A percentile compares a stretch with the other conserved stretches of the same genome.
Evolutionary conservation across 2,113 vertebrate genomes (phyloP).

Genomic region (Nibea coibor): DNA sequence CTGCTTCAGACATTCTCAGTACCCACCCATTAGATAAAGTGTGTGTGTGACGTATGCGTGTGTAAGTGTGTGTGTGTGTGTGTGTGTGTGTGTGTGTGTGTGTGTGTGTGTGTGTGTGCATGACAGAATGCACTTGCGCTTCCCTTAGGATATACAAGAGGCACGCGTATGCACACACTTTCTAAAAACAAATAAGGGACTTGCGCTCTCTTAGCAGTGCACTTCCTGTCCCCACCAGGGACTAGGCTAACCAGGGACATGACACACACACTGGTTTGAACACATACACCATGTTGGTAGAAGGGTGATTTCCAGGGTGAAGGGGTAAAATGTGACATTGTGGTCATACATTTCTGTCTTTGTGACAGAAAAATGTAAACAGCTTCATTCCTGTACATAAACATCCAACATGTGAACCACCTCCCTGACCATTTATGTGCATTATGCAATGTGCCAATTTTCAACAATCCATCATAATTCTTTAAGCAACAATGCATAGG

Average conservation of each 20-base stretch:
- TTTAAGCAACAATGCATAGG: neutral
- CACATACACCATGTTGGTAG: neutral
- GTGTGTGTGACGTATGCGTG: constrained; percentile 26
- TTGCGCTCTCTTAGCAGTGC: constrained; percentile 19
- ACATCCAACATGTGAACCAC: constrained; percentile 35
- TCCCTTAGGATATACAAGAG: constrained; percentile 60
- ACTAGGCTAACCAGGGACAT: neutral
- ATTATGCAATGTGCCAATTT: neutral
- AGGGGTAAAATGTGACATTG: neutral
- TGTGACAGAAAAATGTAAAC: constrained; percentile 28
- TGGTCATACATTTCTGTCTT: neutral
- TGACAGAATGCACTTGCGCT: constrained; percentile 34
- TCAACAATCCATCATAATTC: constrained; percentile 10
- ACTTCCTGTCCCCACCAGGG: constrained; percentile 42
- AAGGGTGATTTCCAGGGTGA: neutral
- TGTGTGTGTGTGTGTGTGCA: constrained; percentile 16
- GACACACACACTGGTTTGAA: neutral
- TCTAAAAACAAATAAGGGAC: constrained; percentile 52
- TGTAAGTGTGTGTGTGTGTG: neutral
- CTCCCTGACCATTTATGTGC: constrained; percentile 37
- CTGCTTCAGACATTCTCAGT: constrained; percentile 77
- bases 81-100: constrained; percentile 11
- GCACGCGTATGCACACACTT: constrained; percentile 42
- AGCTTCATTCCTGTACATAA: constrained; percentile 14
- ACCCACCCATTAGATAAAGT: constrained; percentile 64